phyloP scores from a whole-genome alignment of 2,888 invertebrate genomes.

The Drosophila melanocephala region DNA sequence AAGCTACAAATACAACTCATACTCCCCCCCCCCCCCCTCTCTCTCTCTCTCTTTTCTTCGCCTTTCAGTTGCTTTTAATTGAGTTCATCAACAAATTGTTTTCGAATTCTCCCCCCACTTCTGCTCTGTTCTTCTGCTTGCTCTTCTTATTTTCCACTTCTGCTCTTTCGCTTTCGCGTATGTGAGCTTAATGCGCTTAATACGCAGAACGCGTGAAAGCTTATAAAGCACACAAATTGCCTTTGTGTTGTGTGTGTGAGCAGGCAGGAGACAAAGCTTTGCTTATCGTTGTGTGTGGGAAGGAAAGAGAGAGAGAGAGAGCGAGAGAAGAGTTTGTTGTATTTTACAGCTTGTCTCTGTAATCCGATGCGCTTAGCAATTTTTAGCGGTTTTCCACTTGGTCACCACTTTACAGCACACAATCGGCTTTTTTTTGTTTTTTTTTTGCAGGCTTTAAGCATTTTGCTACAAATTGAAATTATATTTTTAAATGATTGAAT shows the following conservation, averaged over 20 bases:
- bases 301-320: background rate
- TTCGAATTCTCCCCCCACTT: constrained; percentile 6
- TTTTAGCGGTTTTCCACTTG: constrained; percentile 56
- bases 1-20: constrained; percentile 7
- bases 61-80: constrained; percentile 54
- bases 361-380: constrained; percentile 71
- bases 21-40: fast-evolving
- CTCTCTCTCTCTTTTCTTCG: background rate
- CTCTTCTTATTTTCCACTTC: background rate
- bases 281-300: constrained; percentile 4
- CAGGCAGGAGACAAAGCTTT: constrained; percentile 1
- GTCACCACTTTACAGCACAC: constrained; percentile 28
- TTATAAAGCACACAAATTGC: constrained; percentile 65
- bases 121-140: background rate
- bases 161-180: background rate
- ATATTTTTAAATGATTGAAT: background rate
- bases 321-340: constrained; percentile 9
- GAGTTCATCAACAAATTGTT: constrained; percentile 77
- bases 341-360: constrained; percentile 34
- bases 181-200: constrained; percentile 58
- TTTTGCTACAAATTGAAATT: background rate
- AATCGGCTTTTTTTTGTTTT: background rate
- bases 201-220: constrained; percentile 47
- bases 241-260: constrained; percentile 16
- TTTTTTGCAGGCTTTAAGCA: background rate